Percentiles rank a stretch among this genome's conserved stretches.
Evolutionary conservation across 1,140 invertebrate genomes (phyloP).

Genomic region (Temnothorax curvispinosus): DNA sequence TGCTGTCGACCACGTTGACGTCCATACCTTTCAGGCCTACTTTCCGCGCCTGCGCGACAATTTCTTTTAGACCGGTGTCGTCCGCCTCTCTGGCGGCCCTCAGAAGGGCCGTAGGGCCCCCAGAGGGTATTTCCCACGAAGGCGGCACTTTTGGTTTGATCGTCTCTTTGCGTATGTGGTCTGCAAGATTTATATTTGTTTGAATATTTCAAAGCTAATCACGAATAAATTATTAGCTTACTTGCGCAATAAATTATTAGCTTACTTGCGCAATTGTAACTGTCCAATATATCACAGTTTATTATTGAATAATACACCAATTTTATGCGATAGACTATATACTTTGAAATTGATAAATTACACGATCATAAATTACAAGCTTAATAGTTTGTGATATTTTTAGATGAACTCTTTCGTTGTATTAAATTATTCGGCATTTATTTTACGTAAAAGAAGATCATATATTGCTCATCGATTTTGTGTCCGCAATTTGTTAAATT

Average conservation of each 20-base stretch:
- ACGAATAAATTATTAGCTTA: background rate
- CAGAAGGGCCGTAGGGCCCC: conserved; percentile 80
- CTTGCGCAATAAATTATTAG: background rate
- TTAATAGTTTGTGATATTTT: background rate
- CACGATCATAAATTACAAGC: background rate
- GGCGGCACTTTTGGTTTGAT: conserved; percentile 76
- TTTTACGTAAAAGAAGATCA: background rate
- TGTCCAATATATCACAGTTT: conserved; percentile 18
- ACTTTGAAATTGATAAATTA: background rate
- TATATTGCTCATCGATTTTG: background rate
- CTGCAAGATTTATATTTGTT: background rate
- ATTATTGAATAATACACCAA: background rate
- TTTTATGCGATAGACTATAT: background rate
- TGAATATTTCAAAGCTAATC: background rate
- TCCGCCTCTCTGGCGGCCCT: conserved; percentile 83
- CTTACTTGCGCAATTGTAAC: background rate
- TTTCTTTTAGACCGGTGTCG: conserved; percentile 77
- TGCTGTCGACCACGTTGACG: conserved; percentile 82
- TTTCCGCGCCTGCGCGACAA: conserved; percentile 76
- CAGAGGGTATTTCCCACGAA: conserved; percentile 75
- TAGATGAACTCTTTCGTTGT: background rate
- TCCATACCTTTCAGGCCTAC: conserved; percentile 76
- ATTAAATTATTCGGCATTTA: conserved; percentile 19
- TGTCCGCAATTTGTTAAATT: background rate
- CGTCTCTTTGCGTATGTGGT: conserved; percentile 61